Evolutionary conservation across 1,140 invertebrate species (phyloP).

Genomic region (Eulimnadia texana): DNA sequence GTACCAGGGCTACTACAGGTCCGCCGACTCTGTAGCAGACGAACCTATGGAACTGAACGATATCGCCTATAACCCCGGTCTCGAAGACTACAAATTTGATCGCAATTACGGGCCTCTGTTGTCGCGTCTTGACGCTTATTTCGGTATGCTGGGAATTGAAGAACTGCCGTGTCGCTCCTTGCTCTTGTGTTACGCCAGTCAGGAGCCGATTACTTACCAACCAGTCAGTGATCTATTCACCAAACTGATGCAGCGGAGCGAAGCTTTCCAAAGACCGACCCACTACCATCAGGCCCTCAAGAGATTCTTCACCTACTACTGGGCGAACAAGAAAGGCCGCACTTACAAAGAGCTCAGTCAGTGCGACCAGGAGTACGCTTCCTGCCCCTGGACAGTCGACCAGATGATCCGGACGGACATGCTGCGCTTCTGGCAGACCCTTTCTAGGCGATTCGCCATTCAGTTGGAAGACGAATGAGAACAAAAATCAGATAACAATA

Average conservation of each 20-base stretch:
- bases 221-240: conserved; percentile 13
- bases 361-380: conserved; percentile 14
- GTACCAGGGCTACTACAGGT: not conserved
- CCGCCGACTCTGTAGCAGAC: not conserved
- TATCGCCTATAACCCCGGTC: not conserved
- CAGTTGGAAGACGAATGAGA: conserved; percentile 15
- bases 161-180: conserved; percentile 4
- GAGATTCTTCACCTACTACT: conserved; percentile 13
- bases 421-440: conserved; percentile 13
- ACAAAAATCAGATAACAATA: no score
- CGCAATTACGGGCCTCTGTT: conserved; percentile 13
- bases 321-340: conserved; percentile 14
- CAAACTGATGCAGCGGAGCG: conserved; percentile 1
- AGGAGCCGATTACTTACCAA: not conserved
- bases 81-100: conserved; percentile 14
- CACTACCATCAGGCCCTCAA: conserved; percentile 9
- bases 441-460: conserved; percentile 12
- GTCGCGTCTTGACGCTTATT: conserved; percentile 16
- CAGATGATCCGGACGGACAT: conserved; percentile 5
- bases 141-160: conserved; percentile 8
- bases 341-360: not conserved
- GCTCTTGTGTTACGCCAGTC: conserved; percentile 10
- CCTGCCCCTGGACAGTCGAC: conserved; percentile 10
- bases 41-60: not conserved
- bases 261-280: not conserved